Base-by-base conservation (phyloP, 2,797 vertebrate genomes). In the Phrynocephalus vlangalii region DNA sequence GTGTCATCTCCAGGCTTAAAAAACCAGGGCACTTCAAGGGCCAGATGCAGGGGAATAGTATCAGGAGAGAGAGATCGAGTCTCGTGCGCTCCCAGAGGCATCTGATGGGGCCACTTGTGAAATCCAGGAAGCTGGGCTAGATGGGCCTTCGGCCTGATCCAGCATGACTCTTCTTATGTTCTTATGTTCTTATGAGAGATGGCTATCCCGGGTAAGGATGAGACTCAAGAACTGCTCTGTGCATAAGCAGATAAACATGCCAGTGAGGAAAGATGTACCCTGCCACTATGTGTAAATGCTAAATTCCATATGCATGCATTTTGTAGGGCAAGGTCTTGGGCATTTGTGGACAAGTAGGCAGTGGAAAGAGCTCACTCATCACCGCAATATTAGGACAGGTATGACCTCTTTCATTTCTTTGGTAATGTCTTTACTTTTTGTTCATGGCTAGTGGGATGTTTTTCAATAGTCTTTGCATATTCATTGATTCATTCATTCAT, bases 321-420 rank as follows among this genome's bases (percentile, higher is more conserved):
- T 85, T 92, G 6, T 66, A 98, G 98, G 97, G 98, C 11, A 97
- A 95, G 63, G 93, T 98, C 71, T 94, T 98, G 18, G 98, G 98
- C n/a, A 92, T 98, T 86, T 98, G 98, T 75, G 97, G 98, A 30
- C 98, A 97, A 26, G 96, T 98, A 0, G 98, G 97, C 3, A 98
- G 98, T 85, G 97, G 98, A 79, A 98, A 98, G 92, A 97, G 97
- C 0, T 98, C 97, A 1, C 90, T 98, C 82, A 96, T 98, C 77
- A 96, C 97, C 44, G 96, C 97, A 90, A 95, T 98, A 91, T 95
- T 98, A 78, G 97, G 98, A 87, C 97, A 98, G 97, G 98, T 98
- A 91, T 1, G 78, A 26, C 7, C 10, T 5, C 8, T 56, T 44
- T 33, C 33, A n/a, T 81, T 70, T 38, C 44, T 38, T 76, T 76